A percentile compares a stretch with the other conserved stretches of the same genome.
Conservation (phyloP, 2,797 vertebrate genomes). For the Gymnopithys bicolor region DNA sequence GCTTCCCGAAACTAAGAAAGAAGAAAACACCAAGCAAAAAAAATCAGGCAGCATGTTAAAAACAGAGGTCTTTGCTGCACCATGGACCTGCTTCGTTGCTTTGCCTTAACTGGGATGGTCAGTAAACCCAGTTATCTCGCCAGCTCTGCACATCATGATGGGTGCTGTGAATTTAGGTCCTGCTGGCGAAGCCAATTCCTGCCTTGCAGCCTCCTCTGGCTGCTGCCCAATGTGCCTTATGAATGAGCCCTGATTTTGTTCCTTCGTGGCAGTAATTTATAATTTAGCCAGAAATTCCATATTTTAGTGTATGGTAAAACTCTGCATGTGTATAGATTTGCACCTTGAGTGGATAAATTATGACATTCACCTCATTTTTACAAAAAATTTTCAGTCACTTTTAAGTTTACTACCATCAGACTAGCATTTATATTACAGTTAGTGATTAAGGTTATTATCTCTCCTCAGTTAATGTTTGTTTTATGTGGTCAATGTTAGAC, state of each 20-base stretch:
- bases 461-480: neutral
- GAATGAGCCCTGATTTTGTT: neutral
- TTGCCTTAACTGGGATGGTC: neutral
- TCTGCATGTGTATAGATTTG: neutral
- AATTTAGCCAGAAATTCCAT: neutral
- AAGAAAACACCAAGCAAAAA: neutral
- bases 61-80: neutral
- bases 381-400: neutral
- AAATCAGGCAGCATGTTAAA: neutral
- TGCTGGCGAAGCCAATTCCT: neutral
- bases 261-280: neutral
- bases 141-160: neutral
- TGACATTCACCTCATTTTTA: neutral
- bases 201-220: rapidly evolving
- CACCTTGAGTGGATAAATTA: neutral
- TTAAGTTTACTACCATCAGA: neutral
- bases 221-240: neutral
- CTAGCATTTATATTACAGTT: neutral
- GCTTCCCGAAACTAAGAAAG: neutral
- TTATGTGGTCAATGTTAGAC: neutral
- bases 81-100: neutral
- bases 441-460: neutral
- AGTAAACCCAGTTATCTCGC: neutral
- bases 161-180: neutral
- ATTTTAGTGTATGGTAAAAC: neutral